These are phyloP conservation scores for Brachionus angularis DNA, from an alignment of 1,140 invertebrate genomes.

Conservation along the genomic window DNA sequence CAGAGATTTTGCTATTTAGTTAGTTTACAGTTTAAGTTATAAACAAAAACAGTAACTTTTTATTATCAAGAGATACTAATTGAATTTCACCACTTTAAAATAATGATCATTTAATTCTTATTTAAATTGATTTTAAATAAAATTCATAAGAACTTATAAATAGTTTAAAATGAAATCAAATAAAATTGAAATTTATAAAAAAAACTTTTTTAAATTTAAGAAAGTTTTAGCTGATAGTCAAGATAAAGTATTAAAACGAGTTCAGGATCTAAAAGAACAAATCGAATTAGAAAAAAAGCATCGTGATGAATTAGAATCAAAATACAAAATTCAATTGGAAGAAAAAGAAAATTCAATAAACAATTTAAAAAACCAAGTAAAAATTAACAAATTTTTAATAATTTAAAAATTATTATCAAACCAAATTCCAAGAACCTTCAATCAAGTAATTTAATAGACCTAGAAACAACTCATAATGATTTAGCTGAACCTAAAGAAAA, in stretches of 20 bases:
- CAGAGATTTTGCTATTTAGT: no score
- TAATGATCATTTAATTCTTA: no score
- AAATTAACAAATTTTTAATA: slow-evolving; percentile 9
- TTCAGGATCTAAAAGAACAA: slow-evolving; percentile 27
- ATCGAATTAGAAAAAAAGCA: slow-evolving; percentile 7
- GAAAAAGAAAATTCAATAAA: slow-evolving; percentile 36
- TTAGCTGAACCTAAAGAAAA: slow-evolving; percentile 31
- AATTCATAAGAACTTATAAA: background rate
- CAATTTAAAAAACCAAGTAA: slow-evolving; percentile 7
- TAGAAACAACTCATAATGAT: background rate
- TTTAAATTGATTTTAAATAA: no score
- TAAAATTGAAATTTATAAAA: no score
- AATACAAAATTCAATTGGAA: background rate
- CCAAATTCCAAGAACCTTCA: background rate
- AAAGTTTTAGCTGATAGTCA: slow-evolving; percentile 41
- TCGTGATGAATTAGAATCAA: background rate
- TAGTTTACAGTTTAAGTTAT: no score
- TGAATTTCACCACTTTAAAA: no score
- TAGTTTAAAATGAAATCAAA: background rate
- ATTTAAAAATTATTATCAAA: background rate
- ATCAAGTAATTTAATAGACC: slow-evolving; percentile 11
- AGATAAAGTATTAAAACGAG: slow-evolving; percentile 27
- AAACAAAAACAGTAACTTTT: no score
- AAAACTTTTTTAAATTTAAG: no score
- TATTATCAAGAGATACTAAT: no score